Evolutionary conservation across 2,888 invertebrate species (phyloP).

Genomic region (Podotricha telesiphe): DNA sequence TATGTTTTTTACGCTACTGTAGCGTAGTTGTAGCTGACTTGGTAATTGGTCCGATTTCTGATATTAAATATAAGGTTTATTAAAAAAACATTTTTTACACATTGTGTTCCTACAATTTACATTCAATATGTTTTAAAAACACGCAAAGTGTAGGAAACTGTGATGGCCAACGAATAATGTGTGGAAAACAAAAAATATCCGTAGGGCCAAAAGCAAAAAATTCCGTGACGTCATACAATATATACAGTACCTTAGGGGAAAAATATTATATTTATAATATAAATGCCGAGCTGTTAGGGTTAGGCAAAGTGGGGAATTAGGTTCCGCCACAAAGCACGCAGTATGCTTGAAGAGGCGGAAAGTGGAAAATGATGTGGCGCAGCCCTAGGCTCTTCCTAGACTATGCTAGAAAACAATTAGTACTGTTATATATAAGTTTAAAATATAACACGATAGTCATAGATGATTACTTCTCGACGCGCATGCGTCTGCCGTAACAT

Average conservation of each 20-base stretch:
- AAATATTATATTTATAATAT: slow-evolving; percentile 10
- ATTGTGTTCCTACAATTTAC: no score
- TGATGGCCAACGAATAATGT: no score
- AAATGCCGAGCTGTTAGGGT: neutral
- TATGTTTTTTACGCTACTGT: no score
- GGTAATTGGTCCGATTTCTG: no score
- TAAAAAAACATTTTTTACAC: no score
- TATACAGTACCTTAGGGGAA: neutral
- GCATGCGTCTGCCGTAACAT: slow-evolving; percentile 1
- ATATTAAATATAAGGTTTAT: no score
- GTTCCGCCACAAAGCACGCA: slow-evolving; percentile 16
- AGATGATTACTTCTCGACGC: neutral
- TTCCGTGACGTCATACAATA: neutral
- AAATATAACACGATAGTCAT: neutral
- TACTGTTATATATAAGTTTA: neutral
- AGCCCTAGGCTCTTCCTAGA: neutral
- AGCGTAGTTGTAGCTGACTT: no score
- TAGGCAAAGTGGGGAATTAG: slow-evolving; percentile 11
- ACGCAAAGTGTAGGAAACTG: no score
- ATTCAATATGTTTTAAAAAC: no score
- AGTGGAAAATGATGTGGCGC: neutral
- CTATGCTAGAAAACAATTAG: neutral
- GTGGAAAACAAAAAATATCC: neutral
- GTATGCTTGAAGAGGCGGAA: neutral
- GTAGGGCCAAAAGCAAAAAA: neutral